Percentiles rank a stretch among this genome's conserved stretches.
These are phyloP conservation scores for Agrilus mali DNA, from an alignment of 2,888 invertebrate species.

Conservation along the genomic window DNA sequence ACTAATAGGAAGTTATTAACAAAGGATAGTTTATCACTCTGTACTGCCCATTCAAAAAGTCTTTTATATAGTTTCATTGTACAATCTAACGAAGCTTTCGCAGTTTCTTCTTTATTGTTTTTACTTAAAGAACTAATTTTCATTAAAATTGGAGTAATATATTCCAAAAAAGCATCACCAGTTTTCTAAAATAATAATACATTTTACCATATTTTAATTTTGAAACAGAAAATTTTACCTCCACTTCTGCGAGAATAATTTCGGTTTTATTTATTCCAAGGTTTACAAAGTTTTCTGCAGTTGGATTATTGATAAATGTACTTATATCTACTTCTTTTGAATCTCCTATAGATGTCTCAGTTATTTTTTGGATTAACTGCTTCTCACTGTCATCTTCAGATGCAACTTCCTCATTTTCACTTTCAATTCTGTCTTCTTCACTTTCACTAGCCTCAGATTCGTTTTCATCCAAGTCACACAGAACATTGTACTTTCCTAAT, in stretches of 20 bases:
- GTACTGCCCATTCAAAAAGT: conserved; percentile 40
- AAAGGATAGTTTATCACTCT: conserved; percentile 37
- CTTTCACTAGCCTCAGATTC: conserved; percentile 32
- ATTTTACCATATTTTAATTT: background rate
- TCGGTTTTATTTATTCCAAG: conserved; percentile 32
- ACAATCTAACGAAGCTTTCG: conserved; percentile 29
- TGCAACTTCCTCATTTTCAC: conserved; percentile 16
- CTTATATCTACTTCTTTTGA: conserved; percentile 14
- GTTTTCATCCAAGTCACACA: conserved; percentile 50
- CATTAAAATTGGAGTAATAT: conserved; percentile 35
- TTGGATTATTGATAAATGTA: conserved; percentile 35
- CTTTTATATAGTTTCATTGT: conserved; percentile 39
- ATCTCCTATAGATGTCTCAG: conserved; percentile 15
- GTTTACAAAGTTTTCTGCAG: conserved; percentile 35
- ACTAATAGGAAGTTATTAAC: conserved; percentile 53
- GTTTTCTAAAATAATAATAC: conserved; percentile 16
- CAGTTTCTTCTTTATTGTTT: conserved; percentile 38
- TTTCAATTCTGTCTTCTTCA: conserved; percentile 23
- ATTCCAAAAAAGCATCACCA: conserved; percentile 24
- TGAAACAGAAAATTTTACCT: conserved; percentile 19
- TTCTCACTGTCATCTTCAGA: conserved; percentile 9
- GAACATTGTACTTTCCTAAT: conserved; percentile 35
- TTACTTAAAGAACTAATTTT: conserved; percentile 43
- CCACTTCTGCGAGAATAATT: conserved; percentile 26
- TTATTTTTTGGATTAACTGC: background rate